Percentiles rank a stretch among this genome's conserved stretches.
These are phyloP conservation scores for Diorhabda sublineata DNA, from an alignment of 1,140 invertebrate genomes.

Conservation along the genomic window DNA sequence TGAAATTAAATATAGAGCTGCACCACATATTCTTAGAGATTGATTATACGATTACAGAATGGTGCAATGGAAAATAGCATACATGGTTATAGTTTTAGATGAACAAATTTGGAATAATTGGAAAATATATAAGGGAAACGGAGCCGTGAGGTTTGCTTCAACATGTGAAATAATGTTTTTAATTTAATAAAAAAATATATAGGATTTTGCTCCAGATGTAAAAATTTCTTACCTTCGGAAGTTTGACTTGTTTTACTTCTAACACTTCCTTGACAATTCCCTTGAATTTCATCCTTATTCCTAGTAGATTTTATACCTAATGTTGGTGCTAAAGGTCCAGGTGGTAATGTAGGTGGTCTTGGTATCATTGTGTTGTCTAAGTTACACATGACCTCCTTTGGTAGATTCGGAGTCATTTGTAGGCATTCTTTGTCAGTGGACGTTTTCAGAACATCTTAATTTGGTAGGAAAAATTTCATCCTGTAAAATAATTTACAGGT, in stretches of 20 bases:
- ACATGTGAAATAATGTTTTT: not conserved
- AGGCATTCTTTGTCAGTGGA: not conserved
- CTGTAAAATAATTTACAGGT: too few species aligned
- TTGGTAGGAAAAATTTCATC: too few species aligned
- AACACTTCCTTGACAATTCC: constrained; percentile 21
- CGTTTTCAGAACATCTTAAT: constrained; percentile 3
- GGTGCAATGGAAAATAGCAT: too few species aligned
- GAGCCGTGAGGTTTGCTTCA: too few species aligned
- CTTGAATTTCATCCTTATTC: constrained; percentile 19
- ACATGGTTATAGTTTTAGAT: too few species aligned
- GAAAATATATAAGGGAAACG: too few species aligned
- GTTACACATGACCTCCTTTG: constrained; percentile 32
- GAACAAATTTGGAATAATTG: too few species aligned
- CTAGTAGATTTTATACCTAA: not conserved
- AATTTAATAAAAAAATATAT: not conserved
- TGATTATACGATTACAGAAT: too few species aligned
- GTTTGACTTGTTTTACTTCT: constrained; percentile 25
- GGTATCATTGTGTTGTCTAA: constrained; percentile 26
- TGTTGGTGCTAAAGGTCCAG: constrained; percentile 14
- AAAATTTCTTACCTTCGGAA: constrained; percentile 4
- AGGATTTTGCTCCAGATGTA: too few species aligned
- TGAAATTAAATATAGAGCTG: too few species aligned
- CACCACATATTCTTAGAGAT: too few species aligned
- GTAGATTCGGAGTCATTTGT: constrained; percentile 20
- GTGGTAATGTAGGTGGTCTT: constrained; percentile 25